Percentiles rank a stretch among this genome's conserved stretches.
Conservation (phyloP, 2,113 vertebrate genomes). For the Cyprichromis sp. region DNA sequence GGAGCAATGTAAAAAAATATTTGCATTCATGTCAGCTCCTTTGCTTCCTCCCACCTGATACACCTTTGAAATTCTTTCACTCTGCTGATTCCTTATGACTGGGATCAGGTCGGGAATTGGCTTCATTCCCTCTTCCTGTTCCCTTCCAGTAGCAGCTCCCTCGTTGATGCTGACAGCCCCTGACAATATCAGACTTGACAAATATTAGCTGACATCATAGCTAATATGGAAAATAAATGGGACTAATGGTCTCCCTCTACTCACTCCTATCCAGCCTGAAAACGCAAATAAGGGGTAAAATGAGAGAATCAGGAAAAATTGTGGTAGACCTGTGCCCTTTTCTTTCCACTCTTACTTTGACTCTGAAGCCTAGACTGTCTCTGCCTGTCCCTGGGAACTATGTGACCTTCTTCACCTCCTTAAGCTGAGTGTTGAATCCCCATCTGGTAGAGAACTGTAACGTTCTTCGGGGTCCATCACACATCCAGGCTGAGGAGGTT, state of each 20-base stretch:
- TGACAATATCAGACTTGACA: slow-evolving; percentile 17
- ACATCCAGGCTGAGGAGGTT: background rate
- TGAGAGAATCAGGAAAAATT: background rate
- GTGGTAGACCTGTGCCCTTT: slow-evolving; percentile 3
- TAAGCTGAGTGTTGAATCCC: background rate
- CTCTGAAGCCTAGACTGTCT: background rate
- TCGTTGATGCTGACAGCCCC: background rate
- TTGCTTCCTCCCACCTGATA: background rate
- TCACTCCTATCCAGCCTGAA: background rate
- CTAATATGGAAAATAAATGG: slow-evolving; percentile 2
- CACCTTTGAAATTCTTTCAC: background rate
- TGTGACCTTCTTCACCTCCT: slow-evolving; percentile 31
- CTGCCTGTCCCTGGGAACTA: slow-evolving; percentile 41
- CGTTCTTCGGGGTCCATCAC: background rate
- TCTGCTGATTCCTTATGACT: background rate
- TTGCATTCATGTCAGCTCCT: background rate
- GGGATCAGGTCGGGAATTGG: background rate
- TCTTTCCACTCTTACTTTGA: background rate
- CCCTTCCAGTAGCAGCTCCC: background rate
- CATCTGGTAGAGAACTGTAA: background rate
- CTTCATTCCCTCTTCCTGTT: background rate
- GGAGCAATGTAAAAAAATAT: background rate
- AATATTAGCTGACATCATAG: slow-evolving; percentile 28
- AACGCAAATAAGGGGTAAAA: background rate
- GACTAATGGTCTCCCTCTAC: background rate